Evolutionary conservation across 2,888 invertebrate species (phyloP).

Genomic region (Gasteruption jaculator): DNA sequence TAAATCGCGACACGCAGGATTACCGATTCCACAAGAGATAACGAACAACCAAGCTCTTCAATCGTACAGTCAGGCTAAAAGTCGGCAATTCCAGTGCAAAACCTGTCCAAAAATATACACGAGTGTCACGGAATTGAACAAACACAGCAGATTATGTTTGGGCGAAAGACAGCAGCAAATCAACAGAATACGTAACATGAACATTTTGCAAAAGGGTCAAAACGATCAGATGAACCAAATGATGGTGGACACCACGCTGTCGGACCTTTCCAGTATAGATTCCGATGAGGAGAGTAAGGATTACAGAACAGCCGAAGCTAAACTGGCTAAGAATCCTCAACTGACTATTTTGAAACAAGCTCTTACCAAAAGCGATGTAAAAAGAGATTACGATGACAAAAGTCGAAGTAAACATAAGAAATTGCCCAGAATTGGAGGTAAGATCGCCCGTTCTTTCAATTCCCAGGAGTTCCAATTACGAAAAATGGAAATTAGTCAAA

Average conservation of each 20-base stretch:
- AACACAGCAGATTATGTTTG: conserved; percentile 40
- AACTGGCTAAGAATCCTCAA: conserved; percentile 49
- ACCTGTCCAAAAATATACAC: conserved; percentile 44
- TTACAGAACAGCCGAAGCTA: conserved; percentile 51
- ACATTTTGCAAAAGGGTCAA: conserved; percentile 44
- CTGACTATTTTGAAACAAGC: conserved; percentile 48
- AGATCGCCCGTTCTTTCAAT: no score
- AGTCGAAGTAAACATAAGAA: no score
- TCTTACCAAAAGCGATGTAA: conserved; percentile 39
- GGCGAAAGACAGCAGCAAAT: conserved; percentile 32
- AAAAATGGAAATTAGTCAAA: no score
- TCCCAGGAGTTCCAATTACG: no score
- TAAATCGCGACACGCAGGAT: conserved; percentile 48
- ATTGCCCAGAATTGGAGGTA: no score
- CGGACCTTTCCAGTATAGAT: conserved; percentile 42
- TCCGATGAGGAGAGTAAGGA: conserved; percentile 45
- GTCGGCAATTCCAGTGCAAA: conserved; percentile 44
- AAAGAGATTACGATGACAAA: conserved; percentile 40
- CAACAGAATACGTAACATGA: conserved; percentile 41
- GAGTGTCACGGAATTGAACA: conserved; percentile 43
- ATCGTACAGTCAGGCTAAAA: conserved; percentile 30
- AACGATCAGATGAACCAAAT: conserved; percentile 45
- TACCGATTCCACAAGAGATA: conserved; percentile 38
- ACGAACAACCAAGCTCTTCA: no score
- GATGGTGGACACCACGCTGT: conserved; percentile 40